Conservation (phyloP, 1,140 invertebrate species). For the Watersipora subatra region DNA sequence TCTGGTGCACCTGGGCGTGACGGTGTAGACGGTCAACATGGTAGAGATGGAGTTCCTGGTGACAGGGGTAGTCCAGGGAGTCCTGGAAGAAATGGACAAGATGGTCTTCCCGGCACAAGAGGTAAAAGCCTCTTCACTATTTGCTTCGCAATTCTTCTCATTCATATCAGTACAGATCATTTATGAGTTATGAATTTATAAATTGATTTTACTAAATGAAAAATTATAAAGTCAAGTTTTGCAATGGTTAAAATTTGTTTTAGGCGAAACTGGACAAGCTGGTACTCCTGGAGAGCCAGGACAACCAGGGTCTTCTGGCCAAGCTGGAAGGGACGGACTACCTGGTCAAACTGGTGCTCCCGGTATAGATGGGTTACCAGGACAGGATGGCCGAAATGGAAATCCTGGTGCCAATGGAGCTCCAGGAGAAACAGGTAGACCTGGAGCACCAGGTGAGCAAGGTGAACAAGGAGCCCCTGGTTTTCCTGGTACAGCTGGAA, state of each 20-base stretch:
- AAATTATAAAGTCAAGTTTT: not conserved
- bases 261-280: not conserved
- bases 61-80: not conserved
- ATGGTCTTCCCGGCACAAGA: not conserved
- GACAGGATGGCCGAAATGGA: slow-evolving; percentile 50
- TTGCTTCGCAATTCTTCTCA: no score
- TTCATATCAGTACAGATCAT: no score
- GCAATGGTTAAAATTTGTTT: not conserved
- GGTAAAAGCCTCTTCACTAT: not conserved
- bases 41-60: not conserved
- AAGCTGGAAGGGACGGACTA: slow-evolving; percentile 24
- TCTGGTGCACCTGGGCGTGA: not conserved
- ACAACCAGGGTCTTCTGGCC: slow-evolving; percentile 39
- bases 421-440: not conserved
- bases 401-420: slow-evolving; percentile 50
- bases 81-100: not conserved
- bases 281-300: slow-evolving; percentile 2
- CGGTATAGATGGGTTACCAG: slow-evolving; percentile 41
- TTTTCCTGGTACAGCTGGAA: not conserved
- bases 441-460: not conserved
- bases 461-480: not conserved
- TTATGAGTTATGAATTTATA: no score
- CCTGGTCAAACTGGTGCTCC: slow-evolving; percentile 43
- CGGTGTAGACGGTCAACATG: not conserved
- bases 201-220: no score